These are phyloP conservation scores for Cavia aperea DNA, from an alignment of 2,113 vertebrate genomes.

Conservation along the genomic window DNA sequence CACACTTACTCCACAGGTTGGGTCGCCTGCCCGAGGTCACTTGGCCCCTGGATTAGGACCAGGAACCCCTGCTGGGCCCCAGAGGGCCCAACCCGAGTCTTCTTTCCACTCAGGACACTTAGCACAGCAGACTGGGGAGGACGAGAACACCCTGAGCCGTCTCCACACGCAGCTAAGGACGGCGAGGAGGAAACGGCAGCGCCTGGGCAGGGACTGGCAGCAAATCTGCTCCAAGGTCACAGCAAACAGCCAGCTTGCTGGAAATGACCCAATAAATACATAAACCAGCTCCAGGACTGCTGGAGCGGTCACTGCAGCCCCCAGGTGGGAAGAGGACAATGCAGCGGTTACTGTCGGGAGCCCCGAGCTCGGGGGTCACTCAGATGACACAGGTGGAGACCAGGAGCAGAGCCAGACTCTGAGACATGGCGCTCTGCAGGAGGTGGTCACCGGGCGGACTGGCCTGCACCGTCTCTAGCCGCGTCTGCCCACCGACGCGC, in stretches of 20 bases:
- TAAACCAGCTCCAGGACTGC: not conserved
- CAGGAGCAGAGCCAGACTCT: not conserved
- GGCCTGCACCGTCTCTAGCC: not conserved
- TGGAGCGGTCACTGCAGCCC: fast-evolving
- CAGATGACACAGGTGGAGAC: fast-evolving
- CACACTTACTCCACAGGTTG: fast-evolving
- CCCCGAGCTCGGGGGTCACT: fast-evolving
- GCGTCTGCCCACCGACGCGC: not conserved
- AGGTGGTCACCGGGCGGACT: fast-evolving
- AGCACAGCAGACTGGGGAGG: fast-evolving
- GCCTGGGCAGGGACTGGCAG: not conserved
- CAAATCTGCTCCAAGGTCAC: not conserved
- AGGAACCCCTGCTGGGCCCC: not conserved
- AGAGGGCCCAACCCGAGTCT: fast-evolving
- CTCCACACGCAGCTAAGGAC: fast-evolving
- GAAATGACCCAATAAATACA: not conserved
- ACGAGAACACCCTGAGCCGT: fast-evolving
- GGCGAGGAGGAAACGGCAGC: not conserved
- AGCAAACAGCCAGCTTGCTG: not conserved
- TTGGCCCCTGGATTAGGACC: not conserved
- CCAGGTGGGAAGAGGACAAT: fast-evolving
- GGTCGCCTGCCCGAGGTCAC: not conserved
- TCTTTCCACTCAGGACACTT: not conserved
- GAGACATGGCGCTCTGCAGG: not conserved
- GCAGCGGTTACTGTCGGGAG: fast-evolving